phyloP scores from a whole-genome alignment of 2,113 vertebrate species.

The Scomber colias region DNA sequence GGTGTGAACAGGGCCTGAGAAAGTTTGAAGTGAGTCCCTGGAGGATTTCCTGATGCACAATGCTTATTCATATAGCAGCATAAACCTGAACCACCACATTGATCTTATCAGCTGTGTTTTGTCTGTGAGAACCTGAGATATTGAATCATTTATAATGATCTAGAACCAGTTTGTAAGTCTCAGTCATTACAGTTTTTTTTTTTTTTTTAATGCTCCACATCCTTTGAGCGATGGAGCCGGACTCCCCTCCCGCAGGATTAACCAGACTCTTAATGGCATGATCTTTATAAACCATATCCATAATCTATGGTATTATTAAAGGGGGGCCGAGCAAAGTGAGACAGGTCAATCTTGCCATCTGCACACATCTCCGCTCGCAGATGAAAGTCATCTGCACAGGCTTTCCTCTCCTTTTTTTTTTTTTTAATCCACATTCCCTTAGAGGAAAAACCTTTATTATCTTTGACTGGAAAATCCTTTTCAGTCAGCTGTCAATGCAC shows the following conservation, averaged over 20 bases:
- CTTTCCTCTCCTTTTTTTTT: conserved; percentile 6
- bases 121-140: neutral
- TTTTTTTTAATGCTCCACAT: neutral
- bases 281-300: conserved; percentile 61
- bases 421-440: conserved; percentile 39
- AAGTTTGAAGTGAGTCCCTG: neutral
- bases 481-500: conserved; percentile 11
- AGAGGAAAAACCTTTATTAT: conserved; percentile 36
- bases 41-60: neutral
- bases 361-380: conserved; percentile 29
- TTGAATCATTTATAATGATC: conserved; percentile 3
- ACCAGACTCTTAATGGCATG: conserved; percentile 17
- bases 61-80: neutral
- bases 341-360: conserved; percentile 47
- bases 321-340: conserved; percentile 11
- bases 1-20: too few species aligned
- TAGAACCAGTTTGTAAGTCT: neutral
- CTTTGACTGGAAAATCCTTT: conserved; percentile 26
- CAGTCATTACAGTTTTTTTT: conserved; percentile 4
- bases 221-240: neutral
- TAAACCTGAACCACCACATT: too few species aligned
- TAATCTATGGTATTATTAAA: conserved; percentile 59
- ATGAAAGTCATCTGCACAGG: conserved; percentile 47
- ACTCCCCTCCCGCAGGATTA: conserved; percentile 34
- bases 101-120: conserved; percentile 7